These are phyloP conservation scores for Timema podura DNA, from an alignment of 2,888 invertebrate genomes.

Conservation along the genomic window DNA sequence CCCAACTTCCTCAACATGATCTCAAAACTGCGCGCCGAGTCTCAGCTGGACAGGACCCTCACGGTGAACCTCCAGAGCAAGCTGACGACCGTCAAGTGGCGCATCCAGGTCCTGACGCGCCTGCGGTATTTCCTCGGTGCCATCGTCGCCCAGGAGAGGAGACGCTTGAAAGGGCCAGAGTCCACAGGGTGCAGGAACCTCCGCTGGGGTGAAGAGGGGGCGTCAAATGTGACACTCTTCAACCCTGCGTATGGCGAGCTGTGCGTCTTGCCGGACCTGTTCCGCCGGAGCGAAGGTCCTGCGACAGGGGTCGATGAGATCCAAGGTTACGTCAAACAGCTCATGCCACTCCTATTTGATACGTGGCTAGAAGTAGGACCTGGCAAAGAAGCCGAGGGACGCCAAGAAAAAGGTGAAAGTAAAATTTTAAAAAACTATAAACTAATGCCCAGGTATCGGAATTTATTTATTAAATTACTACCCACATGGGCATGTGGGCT, in stretches of 20 bases:
- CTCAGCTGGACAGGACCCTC: conserved; percentile 62
- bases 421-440: too few relatives aligned
- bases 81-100: conserved; percentile 73
- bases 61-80: conserved; percentile 66
- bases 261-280: conserved; percentile 19
- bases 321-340: conserved; percentile 58
- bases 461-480: not conserved
- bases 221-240: conserved; percentile 23
- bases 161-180: not conserved
- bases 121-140: conserved; percentile 58
- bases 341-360: conserved; percentile 75
- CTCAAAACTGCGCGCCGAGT: conserved; percentile 64
- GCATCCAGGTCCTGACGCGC: conserved; percentile 59
- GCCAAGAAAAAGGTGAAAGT: conserved; percentile 6
- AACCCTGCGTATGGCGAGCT: not conserved
- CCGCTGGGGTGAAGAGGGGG: conserved; percentile 22
- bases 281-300: conserved; percentile 13
- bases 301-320: conserved; percentile 9
- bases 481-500: not conserved
- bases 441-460: too few relatives aligned
- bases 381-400: not conserved
- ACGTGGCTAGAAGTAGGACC: conserved; percentile 72
- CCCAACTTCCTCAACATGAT: conserved; percentile 81
- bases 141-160: conserved; percentile 41
- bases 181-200: not conserved